These are phyloP conservation scores for Sprattus sprattus DNA, from an alignment of 2,113 vertebrate species.

Conservation along the genomic window DNA sequence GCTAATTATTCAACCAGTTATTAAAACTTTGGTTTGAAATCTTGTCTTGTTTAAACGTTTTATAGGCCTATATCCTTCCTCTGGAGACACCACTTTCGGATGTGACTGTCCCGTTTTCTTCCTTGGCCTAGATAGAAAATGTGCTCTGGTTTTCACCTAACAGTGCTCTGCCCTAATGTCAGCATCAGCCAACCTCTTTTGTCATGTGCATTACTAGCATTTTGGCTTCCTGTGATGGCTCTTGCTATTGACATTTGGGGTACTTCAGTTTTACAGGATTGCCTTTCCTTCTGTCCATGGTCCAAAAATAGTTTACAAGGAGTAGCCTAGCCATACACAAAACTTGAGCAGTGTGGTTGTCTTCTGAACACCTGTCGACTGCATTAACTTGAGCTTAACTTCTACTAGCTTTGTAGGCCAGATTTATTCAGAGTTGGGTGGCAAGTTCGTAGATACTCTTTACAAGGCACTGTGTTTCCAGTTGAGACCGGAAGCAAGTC, in stretches of 20 bases:
- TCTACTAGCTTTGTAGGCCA: not conserved
- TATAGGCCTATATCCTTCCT: not conserved
- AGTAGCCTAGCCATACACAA: not conserved
- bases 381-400: not conserved
- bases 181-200: not conserved
- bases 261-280: not conserved
- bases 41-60: not conserved
- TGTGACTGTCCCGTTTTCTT: not conserved
- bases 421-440: not conserved
- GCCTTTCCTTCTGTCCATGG: not conserved
- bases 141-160: not conserved
- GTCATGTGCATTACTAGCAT: not conserved
- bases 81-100: not conserved
- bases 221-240: not conserved
- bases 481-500: too few relatives aligned
- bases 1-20: not conserved
- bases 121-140: slow-evolving; percentile 11
- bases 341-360: not conserved
- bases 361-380: not conserved
- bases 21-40: not conserved
- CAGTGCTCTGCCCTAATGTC: not conserved
- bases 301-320: not conserved
- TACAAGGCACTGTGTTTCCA: too few relatives aligned
- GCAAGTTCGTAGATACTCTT: too few relatives aligned
- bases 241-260: not conserved